phyloP scores from a whole-genome alignment of 2,888 invertebrate genomes.

The Trimorus sp. region DNA sequence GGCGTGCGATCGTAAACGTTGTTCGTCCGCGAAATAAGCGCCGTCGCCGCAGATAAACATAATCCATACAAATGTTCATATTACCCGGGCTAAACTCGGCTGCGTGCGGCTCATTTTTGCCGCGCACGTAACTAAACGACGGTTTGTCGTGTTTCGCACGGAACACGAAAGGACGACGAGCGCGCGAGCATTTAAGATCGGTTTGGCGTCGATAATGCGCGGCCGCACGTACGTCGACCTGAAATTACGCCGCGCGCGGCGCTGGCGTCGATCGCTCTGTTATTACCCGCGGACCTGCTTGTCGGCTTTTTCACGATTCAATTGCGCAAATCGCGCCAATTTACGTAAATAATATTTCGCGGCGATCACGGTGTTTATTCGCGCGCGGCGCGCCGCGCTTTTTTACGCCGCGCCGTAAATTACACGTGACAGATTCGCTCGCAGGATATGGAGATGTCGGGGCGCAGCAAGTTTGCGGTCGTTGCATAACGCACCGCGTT shows the following conservation, averaged over 20 bases:
- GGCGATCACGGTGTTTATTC: constrained; percentile 54
- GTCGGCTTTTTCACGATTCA: constrained; percentile 62
- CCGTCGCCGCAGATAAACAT: too few relatives aligned
- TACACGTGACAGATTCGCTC: constrained; percentile 53
- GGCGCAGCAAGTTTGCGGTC: constrained; percentile 43
- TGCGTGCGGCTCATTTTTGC: not conserved
- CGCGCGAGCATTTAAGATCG: constrained; percentile 28
- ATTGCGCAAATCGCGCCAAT: constrained; percentile 51
- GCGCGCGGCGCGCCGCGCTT: constrained; percentile 49
- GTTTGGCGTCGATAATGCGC: constrained; percentile 43
- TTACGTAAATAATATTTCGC: constrained; percentile 49
- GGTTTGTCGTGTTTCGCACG: not conserved
- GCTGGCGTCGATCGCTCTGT: constrained; percentile 37
- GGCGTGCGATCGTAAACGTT: too few relatives aligned
- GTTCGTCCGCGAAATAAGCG: too few relatives aligned
- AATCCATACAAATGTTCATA: too few relatives aligned
- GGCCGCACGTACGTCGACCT: constrained; percentile 19
- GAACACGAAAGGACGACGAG: too few relatives aligned
- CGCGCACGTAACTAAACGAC: too few relatives aligned
- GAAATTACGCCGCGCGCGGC: constrained; percentile 46
- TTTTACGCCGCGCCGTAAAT: constrained; percentile 56
- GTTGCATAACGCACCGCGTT: constrained; percentile 36
- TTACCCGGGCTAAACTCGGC: too few relatives aligned
- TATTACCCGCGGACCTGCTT: constrained; percentile 55
- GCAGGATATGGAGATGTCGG: constrained; percentile 53